Percentiles rank a stretch among this genome's conserved stretches.
phyloP scores from a whole-genome alignment of 2,888 invertebrate species.

The Chorisops tibialis region DNA sequence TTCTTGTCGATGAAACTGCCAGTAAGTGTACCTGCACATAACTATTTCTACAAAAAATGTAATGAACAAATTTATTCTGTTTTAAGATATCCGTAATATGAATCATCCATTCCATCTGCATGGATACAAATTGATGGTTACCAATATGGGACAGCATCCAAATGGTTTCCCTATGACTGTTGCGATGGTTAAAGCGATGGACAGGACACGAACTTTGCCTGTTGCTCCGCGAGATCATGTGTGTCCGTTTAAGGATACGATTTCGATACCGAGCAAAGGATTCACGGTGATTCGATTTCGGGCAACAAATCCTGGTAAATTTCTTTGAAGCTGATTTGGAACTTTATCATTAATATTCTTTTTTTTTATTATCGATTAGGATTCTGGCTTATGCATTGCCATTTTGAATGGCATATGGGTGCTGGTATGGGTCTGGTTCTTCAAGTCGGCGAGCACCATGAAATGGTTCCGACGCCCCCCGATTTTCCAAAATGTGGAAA shows the following conservation, averaged over 20 bases:
- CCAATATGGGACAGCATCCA: conserved; percentile 40
- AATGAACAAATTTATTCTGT: conserved; percentile 12
- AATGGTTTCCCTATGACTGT: conserved; percentile 36
- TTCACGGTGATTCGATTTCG: conserved; percentile 43
- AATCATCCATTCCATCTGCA: conserved; percentile 51
- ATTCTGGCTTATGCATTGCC: conserved; percentile 44
- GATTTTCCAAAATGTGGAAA: conserved; percentile 78
- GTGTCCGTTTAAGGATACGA: conserved; percentile 45
- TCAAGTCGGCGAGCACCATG: conserved; percentile 55
- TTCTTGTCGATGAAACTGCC: conserved; percentile 44
- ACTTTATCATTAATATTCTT: background rate
- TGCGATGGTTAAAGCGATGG: conserved; percentile 36
- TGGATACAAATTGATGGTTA: conserved; percentile 47
- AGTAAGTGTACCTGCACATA: conserved; percentile 36
- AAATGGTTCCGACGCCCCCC: conserved; percentile 64
- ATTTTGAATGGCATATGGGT: conserved; percentile 43
- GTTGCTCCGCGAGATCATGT: conserved; percentile 1
- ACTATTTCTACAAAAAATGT: background rate
- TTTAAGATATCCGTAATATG: conserved; percentile 39
- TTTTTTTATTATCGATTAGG: conserved; percentile 31
- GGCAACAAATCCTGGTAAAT: conserved; percentile 42
- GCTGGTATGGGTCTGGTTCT: conserved; percentile 42
- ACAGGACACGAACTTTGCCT: background rate
- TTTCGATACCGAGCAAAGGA: conserved; percentile 44
- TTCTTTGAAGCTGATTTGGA: background rate